Evolutionary conservation across 2,113 vertebrate genomes (phyloP).

Genomic region (Cervus canadensis): DNA sequence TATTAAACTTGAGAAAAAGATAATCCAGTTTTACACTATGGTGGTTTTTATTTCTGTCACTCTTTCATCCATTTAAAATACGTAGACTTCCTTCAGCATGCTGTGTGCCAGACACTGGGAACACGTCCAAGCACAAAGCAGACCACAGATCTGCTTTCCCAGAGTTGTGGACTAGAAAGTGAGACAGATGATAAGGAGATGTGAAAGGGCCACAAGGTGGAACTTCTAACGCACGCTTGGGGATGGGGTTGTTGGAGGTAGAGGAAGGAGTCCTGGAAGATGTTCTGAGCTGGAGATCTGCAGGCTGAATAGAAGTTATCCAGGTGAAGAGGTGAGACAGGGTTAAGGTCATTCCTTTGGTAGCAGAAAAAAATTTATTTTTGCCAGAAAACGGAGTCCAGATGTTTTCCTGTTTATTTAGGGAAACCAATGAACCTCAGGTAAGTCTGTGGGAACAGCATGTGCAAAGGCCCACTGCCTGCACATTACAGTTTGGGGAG

Average conservation of each 20-base stretch:
- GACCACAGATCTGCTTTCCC: not conserved
- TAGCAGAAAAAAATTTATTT: not conserved
- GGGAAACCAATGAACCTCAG: not conserved
- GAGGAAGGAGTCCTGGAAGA: not conserved
- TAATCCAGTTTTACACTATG: not conserved
- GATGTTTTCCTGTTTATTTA: conserved; percentile 64
- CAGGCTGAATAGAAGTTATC: not conserved
- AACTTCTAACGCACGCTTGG: not conserved
- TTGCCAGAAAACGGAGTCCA: conserved; percentile 56
- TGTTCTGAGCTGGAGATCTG: not conserved
- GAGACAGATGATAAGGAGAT: not conserved
- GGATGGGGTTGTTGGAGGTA: accelerated
- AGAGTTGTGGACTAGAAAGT: not conserved
- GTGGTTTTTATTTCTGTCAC: not conserved
- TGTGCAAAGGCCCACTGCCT: not conserved
- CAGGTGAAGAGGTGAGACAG: not conserved
- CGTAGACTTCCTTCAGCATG: not conserved
- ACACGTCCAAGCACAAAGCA: not conserved
- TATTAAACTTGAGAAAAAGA: not conserved
- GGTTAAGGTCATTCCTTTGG: not conserved
- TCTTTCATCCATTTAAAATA: not conserved
- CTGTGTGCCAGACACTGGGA: not conserved
- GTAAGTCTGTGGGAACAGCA: not conserved
- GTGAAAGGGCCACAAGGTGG: not conserved
- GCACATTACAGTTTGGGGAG: not conserved